phyloP scores from a whole-genome alignment of 2,888 invertebrate species.

The Nysson spinosus region DNA sequence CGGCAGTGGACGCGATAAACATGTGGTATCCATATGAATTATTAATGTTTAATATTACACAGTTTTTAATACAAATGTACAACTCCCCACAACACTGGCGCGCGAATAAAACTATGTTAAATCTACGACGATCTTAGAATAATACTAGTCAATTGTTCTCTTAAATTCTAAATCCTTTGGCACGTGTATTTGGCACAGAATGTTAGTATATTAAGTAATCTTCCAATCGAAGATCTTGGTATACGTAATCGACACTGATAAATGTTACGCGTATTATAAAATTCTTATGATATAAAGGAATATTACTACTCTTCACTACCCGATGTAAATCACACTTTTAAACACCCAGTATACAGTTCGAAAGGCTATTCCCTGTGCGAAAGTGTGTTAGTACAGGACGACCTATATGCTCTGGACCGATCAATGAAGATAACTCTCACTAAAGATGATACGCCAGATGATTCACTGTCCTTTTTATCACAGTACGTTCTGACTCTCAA shows the following conservation, averaged over 20 bases:
- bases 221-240: slow-evolving; percentile 10
- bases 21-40: slow-evolving; percentile 19
- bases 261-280: too few relatives aligned
- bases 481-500: not conserved
- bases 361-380: slow-evolving; percentile 3
- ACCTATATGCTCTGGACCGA: slow-evolving; percentile 53
- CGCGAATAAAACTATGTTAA: slow-evolving; percentile 4
- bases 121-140: slow-evolving; percentile 2
- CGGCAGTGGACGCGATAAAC: slow-evolving; percentile 13
- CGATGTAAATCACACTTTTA: too few relatives aligned
- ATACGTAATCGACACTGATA: not conserved
- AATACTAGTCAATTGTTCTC: slow-evolving; percentile 43
- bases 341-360: not conserved
- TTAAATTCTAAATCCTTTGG: slow-evolving; percentile 37
- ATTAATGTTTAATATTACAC: not conserved
- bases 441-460: slow-evolving; percentile 30
- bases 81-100: slow-evolving; percentile 3
- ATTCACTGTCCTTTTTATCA: slow-evolving; percentile 11
- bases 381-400: slow-evolving; percentile 34
- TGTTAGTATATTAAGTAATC: slow-evolving; percentile 40
- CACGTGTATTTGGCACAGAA: slow-evolving; percentile 60
- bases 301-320: too few relatives aligned
- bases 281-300: too few relatives aligned
- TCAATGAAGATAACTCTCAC: slow-evolving; percentile 54
- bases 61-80: not conserved